These are phyloP conservation scores for Hassar affinis DNA, from an alignment of 2,113 vertebrate species.

Conservation along the genomic window DNA sequence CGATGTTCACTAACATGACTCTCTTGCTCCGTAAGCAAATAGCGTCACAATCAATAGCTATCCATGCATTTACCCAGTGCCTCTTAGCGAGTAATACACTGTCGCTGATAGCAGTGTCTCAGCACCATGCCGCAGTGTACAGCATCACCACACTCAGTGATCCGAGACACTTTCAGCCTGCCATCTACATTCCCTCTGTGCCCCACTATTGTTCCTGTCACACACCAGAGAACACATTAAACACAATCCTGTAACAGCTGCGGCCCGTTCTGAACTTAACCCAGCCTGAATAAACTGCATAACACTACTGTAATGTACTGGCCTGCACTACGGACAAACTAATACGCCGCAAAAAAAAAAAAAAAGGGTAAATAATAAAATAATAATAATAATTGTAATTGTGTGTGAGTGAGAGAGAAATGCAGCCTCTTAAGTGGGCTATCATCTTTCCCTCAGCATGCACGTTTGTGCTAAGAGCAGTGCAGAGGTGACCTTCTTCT, in stretches of 20 bases:
- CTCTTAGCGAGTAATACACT: neutral
- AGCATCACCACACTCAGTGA: constrained; percentile 13
- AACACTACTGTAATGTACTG: neutral
- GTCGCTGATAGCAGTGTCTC: neutral
- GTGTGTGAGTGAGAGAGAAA: neutral
- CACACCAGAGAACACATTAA: neutral
- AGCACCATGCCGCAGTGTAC: neutral
- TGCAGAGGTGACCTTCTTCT: constrained; percentile 35
- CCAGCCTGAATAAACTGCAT: neutral
- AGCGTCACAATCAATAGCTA: neutral
- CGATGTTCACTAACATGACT: neutral
- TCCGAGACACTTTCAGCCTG: constrained; percentile 3
- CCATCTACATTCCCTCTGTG: neutral
- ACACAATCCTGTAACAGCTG: neutral
- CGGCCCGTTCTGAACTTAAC: neutral
- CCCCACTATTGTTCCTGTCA: neutral
- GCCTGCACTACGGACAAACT: neutral
- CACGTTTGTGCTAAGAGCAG: constrained; percentile 24
- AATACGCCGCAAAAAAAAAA: neutral
- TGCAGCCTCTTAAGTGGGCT: neutral
- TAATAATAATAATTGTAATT: neutral
- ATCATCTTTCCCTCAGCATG: constrained; percentile 24
- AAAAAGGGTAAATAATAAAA: no score
- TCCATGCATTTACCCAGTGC: neutral
- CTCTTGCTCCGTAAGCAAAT: neutral